Evolutionary conservation across 2,113 vertebrate genomes (phyloP).

Genomic region (Ictalurus furcatus): DNA sequence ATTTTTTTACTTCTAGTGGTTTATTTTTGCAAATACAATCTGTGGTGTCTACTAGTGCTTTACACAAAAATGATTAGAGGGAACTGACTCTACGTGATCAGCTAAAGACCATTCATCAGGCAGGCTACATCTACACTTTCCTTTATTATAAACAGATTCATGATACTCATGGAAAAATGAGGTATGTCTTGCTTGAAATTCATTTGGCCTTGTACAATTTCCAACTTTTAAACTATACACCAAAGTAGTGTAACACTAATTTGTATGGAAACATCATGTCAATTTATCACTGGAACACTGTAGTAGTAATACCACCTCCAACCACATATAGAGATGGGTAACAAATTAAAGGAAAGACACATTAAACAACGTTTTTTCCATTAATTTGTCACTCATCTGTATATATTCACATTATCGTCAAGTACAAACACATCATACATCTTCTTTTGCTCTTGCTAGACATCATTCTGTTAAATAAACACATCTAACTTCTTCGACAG

Average conservation of each 20-base stretch:
- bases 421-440: constrained; percentile 1
- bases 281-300: background rate
- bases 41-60: background rate
- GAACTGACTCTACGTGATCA: background rate
- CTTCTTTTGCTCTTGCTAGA: background rate
- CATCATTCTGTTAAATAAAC: constrained; percentile 23
- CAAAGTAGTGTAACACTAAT: constrained; percentile 11
- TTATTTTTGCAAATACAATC: background rate
- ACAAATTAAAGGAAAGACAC: constrained; percentile 9
- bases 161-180: background rate
- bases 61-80: background rate
- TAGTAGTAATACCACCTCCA: background rate
- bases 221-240: background rate
- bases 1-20: background rate
- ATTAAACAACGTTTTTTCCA: background rate
- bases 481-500: background rate
- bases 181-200: background rate
- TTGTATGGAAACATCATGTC: background rate
- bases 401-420: constrained; percentile 17
- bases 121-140: background rate
- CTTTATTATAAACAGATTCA: background rate
- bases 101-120: background rate
- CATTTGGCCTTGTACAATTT: constrained; percentile 1
- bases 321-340: background rate
- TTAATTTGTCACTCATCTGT: constrained; percentile 8